phyloP scores from a whole-genome alignment of 2,797 vertebrate species.

The Gymnodraco acuticeps region DNA sequence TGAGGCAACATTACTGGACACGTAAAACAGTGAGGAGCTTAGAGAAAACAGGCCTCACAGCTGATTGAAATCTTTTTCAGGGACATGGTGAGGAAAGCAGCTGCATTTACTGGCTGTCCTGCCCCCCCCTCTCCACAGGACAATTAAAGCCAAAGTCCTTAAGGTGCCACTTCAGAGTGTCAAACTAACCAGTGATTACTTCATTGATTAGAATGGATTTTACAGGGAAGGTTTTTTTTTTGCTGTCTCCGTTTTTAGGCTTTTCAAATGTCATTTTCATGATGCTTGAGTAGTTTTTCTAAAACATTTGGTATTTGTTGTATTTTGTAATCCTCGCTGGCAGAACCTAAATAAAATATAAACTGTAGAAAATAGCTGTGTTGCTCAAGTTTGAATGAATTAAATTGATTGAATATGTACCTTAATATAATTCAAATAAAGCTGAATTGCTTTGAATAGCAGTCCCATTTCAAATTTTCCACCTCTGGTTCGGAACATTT shows the following conservation, averaged over 20 bases:
- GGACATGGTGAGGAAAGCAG: constrained; percentile 41
- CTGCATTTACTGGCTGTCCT: constrained; percentile 43
- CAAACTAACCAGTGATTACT: constrained; percentile 36
- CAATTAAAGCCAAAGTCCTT: constrained; percentile 51
- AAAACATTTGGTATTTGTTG: constrained; percentile 29
- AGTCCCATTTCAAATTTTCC: too few species aligned
- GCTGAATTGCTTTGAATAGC: background rate
- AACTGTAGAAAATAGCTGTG: background rate
- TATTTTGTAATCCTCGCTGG: constrained; percentile 35
- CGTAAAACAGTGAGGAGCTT: constrained; percentile 17
- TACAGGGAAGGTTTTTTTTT: constrained; percentile 30
- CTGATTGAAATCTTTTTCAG: constrained; percentile 56
- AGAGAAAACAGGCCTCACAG: constrained; percentile 22
- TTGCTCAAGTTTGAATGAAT: background rate
- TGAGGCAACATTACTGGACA: background rate
- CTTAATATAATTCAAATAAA: constrained; percentile 3
- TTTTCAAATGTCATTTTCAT: constrained; percentile 34
- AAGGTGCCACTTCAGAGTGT: constrained; percentile 51
- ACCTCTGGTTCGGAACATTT: too few species aligned
- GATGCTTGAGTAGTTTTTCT: constrained; percentile 38
- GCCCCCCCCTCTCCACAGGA: constrained; percentile 19
- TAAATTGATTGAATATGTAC: constrained; percentile 6
- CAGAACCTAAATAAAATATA: constrained; percentile 35
- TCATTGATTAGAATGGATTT: constrained; percentile 56
- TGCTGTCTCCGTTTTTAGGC: constrained; percentile 28